Evolutionary conservation across 2,113 vertebrate genomes (phyloP), one percentile per base, ranked within the genome.

Genomic region (Gasterosteus nipponicus): DNA sequence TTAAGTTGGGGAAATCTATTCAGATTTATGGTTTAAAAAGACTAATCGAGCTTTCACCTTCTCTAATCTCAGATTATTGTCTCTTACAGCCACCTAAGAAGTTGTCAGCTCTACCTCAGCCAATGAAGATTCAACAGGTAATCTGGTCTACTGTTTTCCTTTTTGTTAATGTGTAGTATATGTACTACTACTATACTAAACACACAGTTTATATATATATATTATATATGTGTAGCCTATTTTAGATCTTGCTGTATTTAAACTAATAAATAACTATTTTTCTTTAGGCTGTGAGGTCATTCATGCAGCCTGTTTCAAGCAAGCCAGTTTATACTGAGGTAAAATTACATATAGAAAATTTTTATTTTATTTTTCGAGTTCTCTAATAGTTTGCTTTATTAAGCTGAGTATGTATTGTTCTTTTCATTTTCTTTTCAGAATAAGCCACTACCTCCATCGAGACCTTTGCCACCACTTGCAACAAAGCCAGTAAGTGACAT

Each of bases 391-490:
- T 60, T 31, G 14, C 3, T 51, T 61, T 66, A 4, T 41, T 19
- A 46, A 65, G 29, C 12, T 0, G 14, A 68, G 9, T 42, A 47
- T 57, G 10, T 0, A 18, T 26, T 71, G 22, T 57, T 64, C 2
- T 57, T 22, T 4, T 46, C 6, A 22, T 69, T 15, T 54, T 38
- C 11, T 49, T 35, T n/a, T 42, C 77, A 94, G 94, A 54, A 15
- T 38, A 93, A 91, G 65, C 91, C 94, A 18, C 79, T 77, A 16
- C 90, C 94, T 83, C 94, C 94, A 57, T 90, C 90, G 66, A 93
- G 88, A 88, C 94, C 94, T 56, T 84, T 95, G 46, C 94, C 94
- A 42, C 92, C 90, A 42, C 91, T 95, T 35, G 65, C 78, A 67
- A 54, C 80, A 11, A 95, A 92, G 75, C 77, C 63, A n/a, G 94